Percentiles rank a stretch among this genome's conserved stretches.
Evolutionary conservation across 2,113 vertebrate species (phyloP).

Genomic region (Dasyprocta punctata): DNA sequence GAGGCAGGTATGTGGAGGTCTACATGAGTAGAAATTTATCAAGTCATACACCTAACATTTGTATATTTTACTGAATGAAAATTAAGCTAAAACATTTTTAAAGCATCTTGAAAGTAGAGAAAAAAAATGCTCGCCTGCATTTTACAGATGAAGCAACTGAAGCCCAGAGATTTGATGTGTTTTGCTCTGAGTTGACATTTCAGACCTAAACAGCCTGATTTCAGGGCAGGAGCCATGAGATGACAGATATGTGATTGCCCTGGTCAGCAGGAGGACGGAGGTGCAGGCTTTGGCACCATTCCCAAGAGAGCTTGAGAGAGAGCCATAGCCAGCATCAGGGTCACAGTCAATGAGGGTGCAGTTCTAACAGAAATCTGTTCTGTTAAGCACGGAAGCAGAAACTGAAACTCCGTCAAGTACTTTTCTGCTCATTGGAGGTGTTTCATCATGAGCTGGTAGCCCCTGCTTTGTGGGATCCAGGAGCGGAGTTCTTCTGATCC

Average conservation of each 20-base stretch:
- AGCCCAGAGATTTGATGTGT: background rate
- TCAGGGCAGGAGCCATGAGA: background rate
- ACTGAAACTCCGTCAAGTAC: background rate
- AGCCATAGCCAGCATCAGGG: background rate
- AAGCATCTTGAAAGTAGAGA: background rate
- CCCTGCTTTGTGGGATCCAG: background rate
- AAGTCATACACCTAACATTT: background rate
- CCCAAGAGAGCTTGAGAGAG: background rate
- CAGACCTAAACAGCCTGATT: background rate
- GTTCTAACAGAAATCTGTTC: background rate
- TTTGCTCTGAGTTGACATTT: constrained; percentile 8
- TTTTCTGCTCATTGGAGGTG: background rate
- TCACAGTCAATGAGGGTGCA: background rate
- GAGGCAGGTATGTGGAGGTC: background rate
- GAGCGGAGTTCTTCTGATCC: background rate
- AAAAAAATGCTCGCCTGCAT: background rate
- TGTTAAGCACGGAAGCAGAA: background rate
- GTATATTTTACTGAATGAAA: background rate
- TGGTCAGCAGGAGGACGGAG: background rate
- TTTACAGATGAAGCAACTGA: background rate
- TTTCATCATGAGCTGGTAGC: background rate
- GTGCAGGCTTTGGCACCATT: background rate
- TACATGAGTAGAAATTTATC: background rate
- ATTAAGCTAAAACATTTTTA: background rate
- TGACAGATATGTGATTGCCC: background rate